Base-by-base conservation (phyloP, 1,140 invertebrate species). In the Galendromus occidentalis region DNA sequence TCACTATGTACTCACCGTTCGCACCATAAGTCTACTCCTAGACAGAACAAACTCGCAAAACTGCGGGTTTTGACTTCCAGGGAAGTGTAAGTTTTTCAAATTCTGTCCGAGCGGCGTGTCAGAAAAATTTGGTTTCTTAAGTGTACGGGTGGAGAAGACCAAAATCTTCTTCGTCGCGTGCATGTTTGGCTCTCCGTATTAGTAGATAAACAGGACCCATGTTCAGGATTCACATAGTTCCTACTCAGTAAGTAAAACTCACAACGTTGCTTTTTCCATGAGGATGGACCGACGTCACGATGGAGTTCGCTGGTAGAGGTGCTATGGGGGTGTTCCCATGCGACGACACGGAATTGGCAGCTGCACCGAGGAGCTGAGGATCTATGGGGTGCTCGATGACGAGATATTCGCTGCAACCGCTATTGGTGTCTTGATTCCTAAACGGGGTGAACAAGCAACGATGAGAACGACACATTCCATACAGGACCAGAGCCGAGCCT, bases 31-130 rank as follows among this genome's bases (percentile, higher is more conserved):
- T 76, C 87, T 85, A 79, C 89, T 93, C 79, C 89, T 84, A 79
- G 91, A 88, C 79, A 89, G 81, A 76, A 94, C 86, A 81, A 88
- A 86, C 74, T 88, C 86, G 83, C 87, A 90, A 82, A 91, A 91
- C 77, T 85, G 83, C 74, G 88, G 85, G 82, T 92, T 88, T 78
- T 89, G 85, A 80, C 87, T 88, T 77, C 90, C 90, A 75, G 88
- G 88, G 80, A 91, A 91, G 83, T 86, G 69, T 64, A 68, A 70
- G 42, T 69, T 69, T 33, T 59, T 59, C 51, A 59, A 59, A 33
- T 59, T 59, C 51, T 59, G 51, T 59, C 51, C 51, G 20, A 29
- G 18, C 51, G 25, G 25, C 51, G 25, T 29, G 51, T 20, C 17
- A 47, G 51, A 39, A 39, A 4, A 39, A 9, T 39, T 39, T 4